Base-by-base conservation (phyloP, 1,140 invertebrate species). In the Colletes latitarsis region DNA sequence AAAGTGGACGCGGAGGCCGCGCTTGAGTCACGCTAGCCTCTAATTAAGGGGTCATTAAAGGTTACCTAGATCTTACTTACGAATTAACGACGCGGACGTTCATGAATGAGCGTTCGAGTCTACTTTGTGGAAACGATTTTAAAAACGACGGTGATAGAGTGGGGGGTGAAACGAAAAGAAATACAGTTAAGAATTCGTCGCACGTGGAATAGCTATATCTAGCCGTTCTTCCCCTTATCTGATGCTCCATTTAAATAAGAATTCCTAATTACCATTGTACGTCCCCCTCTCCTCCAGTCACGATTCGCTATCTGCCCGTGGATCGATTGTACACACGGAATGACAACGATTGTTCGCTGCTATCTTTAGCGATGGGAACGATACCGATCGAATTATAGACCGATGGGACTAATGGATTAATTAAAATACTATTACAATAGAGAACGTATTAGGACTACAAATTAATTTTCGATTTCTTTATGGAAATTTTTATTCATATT, bases 141-240 rank as follows among this genome's bases (percentile, higher is more conserved):
- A 62, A 60, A 41, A 75, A 80, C 30, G 30, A 19, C 41, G 5
- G 39, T 39, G 39, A 52, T 49, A 43, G 14, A 64, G 41, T 30
- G 41, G 21, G 53, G 21, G 43, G 62, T 4, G 17, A 41, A 21
- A 9, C 55, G 49, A 6, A 68, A 43, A 84, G 88, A 86, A 81
- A 81, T 88, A 91, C 88, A 89, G 90, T 90, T 91, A 91, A 90
- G 90, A 89, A 91, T 91, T 91, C 87, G 82, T 87, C 84, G 89
- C 87, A 89, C 86, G 88, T 86, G 77, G 84, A 83, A 81, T 76
- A 66, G 84, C 83, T 88, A 88, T 88, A 89, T 90, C 84, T 87
- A 89, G 86, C 79, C 85, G 88, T 88, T 87, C 84, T 82, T 86
- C 79, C 86, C 73, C 84, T 91, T 91, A 91, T 91, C 90, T 89